Conservation (phyloP, 1,140 invertebrate genomes). For the Pantala flavescens region DNA sequence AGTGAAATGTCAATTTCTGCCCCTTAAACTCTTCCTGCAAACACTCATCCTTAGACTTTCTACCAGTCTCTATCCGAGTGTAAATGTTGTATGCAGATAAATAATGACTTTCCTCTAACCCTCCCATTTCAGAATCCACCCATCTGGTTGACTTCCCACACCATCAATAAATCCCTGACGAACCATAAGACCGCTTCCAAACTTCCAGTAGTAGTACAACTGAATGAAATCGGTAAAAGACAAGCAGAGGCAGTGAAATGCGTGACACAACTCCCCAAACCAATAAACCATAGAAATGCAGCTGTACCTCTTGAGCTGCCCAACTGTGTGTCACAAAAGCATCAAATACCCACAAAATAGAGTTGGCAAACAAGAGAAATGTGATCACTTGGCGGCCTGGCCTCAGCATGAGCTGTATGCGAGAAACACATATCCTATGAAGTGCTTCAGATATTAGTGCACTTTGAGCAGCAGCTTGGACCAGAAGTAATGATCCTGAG, state of each 20-base stretch:
- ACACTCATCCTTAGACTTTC: not conserved
- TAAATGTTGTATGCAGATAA: not conserved
- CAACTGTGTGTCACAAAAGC: constrained; percentile 55
- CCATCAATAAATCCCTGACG: constrained; percentile 25
- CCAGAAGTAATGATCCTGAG: constrained; percentile 38
- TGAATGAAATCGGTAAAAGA: constrained; percentile 62
- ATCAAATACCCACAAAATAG: constrained; percentile 56
- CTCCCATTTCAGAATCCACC: not conserved
- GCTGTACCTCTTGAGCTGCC: constrained; percentile 45
- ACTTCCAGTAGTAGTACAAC: constrained; percentile 55
- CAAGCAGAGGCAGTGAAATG: constrained; percentile 47
- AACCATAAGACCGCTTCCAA: constrained; percentile 51
- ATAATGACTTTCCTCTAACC: not conserved
- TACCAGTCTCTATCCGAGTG: not conserved
- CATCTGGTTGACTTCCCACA: not conserved
- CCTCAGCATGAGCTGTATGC: constrained; percentile 43
- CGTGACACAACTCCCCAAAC: constrained; percentile 56
- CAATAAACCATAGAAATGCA: constrained; percentile 51
- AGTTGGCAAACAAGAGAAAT: constrained; percentile 55
- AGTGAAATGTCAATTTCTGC: not conserved
- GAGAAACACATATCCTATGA: constrained; percentile 41
- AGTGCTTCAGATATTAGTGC: constrained; percentile 51
- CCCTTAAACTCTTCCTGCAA: not conserved
- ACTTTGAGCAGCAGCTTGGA: constrained; percentile 47
- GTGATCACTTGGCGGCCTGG: constrained; percentile 56